Evolutionary conservation across 2,797 vertebrate species (phyloP), one percentile per base, ranked within the genome.

Genomic region (Leptodactylus fallax): DNA sequence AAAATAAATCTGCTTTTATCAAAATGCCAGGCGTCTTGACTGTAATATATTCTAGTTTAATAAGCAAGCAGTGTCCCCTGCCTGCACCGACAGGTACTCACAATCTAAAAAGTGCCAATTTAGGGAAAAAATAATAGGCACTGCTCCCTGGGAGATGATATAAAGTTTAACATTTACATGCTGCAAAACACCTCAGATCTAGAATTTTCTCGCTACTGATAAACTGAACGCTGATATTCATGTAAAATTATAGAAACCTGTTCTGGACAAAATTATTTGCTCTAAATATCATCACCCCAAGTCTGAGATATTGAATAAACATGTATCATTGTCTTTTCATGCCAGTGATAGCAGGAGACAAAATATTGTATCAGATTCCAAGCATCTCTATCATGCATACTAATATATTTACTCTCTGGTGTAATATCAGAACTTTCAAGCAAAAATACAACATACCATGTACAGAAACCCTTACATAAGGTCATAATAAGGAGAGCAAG

Each of bases 31-130:
- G 36, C 25, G 82, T 69, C 56, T 80, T 81, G 87, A 85, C 83
- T 88, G 77, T 88, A 88, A 88, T 88, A 85, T 88, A 88, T 88
- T 88, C 87, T 47, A 79, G 77, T 63, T 80, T 88, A 85, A 88
- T 88, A 88, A 85, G 87, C 65, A 21, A 85, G 83, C 77, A 51
- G 56, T 81, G 83, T 88, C 83, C 87, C 87, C 87, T 85, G 87
- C 87, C 87, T 85, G 83, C 67, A 71, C 87, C 72, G 87, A 88
- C 87, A 88, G 83, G 78, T 85, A 88, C 82, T 81, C 83, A 74
- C 87, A 65, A 74, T 85, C 51, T 85, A 80, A 85, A 88, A 88
- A 88, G 83, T 88, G 87, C 83, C 87, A 88, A 88, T 88, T 88
- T 88, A 85, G 83, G 87, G 58, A 85, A 88, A 88, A 88, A 80